A percentile compares a stretch with the other conserved stretches of the same genome.
phyloP scores from a whole-genome alignment of 1,140 invertebrate genomes.

The Zaprionus nigranus region DNA sequence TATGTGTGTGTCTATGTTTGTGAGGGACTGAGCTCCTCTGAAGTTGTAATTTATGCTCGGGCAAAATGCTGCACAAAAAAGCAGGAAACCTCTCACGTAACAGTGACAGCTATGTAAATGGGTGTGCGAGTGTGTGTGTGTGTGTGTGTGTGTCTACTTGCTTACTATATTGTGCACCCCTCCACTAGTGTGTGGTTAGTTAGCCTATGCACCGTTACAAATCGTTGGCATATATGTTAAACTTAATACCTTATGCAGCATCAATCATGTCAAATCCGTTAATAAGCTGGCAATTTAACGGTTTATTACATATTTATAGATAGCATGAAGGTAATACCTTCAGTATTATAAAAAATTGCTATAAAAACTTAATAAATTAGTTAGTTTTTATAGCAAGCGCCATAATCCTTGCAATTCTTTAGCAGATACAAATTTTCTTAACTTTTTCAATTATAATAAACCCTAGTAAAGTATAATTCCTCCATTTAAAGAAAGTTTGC shows the following conservation, averaged over 20 bases:
- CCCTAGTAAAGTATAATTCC: not conserved
- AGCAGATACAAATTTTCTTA: no score
- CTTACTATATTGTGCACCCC: not conserved
- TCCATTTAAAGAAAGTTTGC: not conserved
- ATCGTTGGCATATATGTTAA: slow-evolving; percentile 55
- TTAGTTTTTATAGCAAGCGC: not conserved
- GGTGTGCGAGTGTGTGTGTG: slow-evolving; percentile 3
- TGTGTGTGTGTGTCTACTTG: slow-evolving; percentile 10
- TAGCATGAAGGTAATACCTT: not conserved
- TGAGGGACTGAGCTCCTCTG: slow-evolving; percentile 39
- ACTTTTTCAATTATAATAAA: not conserved
- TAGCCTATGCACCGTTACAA: slow-evolving; percentile 56
- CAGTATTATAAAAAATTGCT: not conserved
- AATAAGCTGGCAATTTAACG: slow-evolving; percentile 1
- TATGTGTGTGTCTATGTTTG: not conserved
- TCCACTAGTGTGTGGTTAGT: slow-evolving; percentile 20
- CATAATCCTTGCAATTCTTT: no score
- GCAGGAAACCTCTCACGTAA: slow-evolving; percentile 61
- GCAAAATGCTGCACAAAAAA: slow-evolving; percentile 74
- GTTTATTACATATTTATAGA: not conserved
- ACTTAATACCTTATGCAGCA: slow-evolving; percentile 58
- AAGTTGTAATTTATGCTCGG: slow-evolving; percentile 80
- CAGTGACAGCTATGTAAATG: slow-evolving; percentile 35
- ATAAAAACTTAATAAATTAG: not conserved
- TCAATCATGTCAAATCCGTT: slow-evolving; percentile 27